A percentile compares a stretch with the other conserved stretches of the same genome.
Evolutionary conservation across 2,797 vertebrate genomes (phyloP).

Genomic region (Myotis findleyi): DNA sequence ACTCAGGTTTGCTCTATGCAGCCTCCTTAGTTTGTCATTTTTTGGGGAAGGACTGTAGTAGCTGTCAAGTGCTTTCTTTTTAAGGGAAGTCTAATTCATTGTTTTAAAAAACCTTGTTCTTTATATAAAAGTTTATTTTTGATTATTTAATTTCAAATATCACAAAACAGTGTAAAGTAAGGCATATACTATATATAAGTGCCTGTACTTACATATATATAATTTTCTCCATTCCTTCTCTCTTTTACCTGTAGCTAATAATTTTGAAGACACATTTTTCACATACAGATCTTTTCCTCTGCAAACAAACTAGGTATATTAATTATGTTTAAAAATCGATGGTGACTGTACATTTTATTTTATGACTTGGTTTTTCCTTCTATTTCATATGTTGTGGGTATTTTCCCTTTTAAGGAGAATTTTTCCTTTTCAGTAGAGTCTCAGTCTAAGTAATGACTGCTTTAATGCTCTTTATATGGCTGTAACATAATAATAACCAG

Average conservation of each 20-base stretch:
- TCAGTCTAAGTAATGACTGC: constrained; percentile 13
- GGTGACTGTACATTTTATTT: not conserved
- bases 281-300: not conserved
- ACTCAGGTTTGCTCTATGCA: not conserved
- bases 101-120: not conserved
- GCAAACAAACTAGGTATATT: constrained; percentile 25
- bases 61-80: not conserved
- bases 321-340: constrained; percentile 33
- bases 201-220: not conserved
- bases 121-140: not conserved
- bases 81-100: not conserved
- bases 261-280: not conserved
- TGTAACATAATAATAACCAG: not conserved
- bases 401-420: constrained; percentile 33
- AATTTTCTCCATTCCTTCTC: not conserved
- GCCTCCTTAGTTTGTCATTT: not conserved
- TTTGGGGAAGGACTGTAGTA: not conserved
- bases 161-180: not conserved
- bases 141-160: constrained; percentile 35
- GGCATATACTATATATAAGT: no score
- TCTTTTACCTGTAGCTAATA: not conserved
- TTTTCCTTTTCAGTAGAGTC: constrained; percentile 40
- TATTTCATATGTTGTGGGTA: not conserved
- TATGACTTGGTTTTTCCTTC: not conserved
- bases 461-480: constrained; percentile 7